A percentile compares a stretch with the other conserved stretches of the same genome.
These are phyloP conservation scores for Spodoptera littoralis DNA, from an alignment of 2,888 invertebrate species.

Conservation along the genomic window DNA sequence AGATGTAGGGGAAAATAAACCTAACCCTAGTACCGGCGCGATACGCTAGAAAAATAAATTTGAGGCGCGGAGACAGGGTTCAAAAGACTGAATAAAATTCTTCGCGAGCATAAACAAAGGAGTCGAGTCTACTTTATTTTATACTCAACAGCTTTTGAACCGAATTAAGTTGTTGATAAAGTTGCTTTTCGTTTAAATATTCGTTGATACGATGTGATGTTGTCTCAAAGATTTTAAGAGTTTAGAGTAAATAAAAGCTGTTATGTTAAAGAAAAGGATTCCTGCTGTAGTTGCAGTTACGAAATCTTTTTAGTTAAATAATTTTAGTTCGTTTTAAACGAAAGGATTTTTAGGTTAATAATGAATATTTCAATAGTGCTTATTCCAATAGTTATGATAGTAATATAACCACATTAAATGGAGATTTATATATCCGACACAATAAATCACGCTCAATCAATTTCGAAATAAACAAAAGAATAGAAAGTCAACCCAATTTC, in stretches of 20 bases:
- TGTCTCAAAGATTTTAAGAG: constrained; percentile 7
- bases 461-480: constrained; percentile 34
- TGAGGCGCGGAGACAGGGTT: constrained; percentile 50
- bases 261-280: background rate
- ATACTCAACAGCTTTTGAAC: constrained; percentile 47
- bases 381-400: no score
- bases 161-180: constrained; percentile 51
- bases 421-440: constrained; percentile 12
- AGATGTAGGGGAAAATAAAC: constrained; percentile 40
- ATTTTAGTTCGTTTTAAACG: no score
- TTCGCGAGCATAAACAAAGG: constrained; percentile 59
- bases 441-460: constrained; percentile 22
- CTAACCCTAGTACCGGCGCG: constrained; percentile 25
- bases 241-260: constrained; percentile 7
- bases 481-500: constrained; percentile 46
- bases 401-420: background rate
- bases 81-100: constrained; percentile 69
- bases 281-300: no score
- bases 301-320: no score
- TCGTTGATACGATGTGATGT: constrained; percentile 24
- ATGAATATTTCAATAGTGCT: no score
- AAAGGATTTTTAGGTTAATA: no score
- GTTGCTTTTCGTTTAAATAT: constrained; percentile 22
- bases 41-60: constrained; percentile 51
- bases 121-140: constrained; percentile 56